Evolutionary conservation across 2,797 vertebrate species (phyloP), one percentile per base, ranked within the genome.

Genomic region (Pagetopsis macropterus): DNA sequence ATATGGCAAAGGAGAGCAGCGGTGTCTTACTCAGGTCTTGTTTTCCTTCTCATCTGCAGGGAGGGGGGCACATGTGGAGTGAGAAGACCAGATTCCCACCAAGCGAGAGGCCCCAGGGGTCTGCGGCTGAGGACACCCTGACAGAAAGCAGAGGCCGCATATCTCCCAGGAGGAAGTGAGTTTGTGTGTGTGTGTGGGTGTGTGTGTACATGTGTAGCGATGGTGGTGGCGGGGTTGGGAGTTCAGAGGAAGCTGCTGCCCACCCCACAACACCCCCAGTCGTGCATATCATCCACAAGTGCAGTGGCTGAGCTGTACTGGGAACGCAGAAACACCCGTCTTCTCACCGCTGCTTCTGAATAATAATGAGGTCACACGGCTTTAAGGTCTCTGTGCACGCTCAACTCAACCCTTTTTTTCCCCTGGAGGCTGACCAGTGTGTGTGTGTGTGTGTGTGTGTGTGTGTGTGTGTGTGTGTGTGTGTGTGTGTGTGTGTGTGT

Each of bases 81-180:
- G 64, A 85, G 78, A 72, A 70, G 80, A 73, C 91, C 84, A 86
- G 90, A 95, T 97, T 97, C 96, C 95, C 96, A 97, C 95, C 95
- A 86, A 88, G 89, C 48, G 9, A 83, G 87, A 89, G 87, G 89
- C 93, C 94, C 91, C 78, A 65, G 89, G 93, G 93, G 92, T 93
- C 90, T 87, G 90, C 75, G 51, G 88, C 89, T 92, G 93, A 96
- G 90, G 93, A 95, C 93, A 86, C 46, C 3, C 89, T 97, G 96
- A 98, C 93, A 95, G 93, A 96, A 96, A 97, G 91, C 97, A 98
- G 96, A 93, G 93, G 86, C 88, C 70, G 86, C 91, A 90, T 97
- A 96, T 96, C 96, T 96, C 77, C 43, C 87, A 85, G 84, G 91
- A 94, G 94, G 93, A 94, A 94, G 90, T 86, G 67, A 59, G 76